Percentiles rank a stretch among this genome's conserved stretches.
Conservation (phyloP, 1,140 invertebrate genomes). For the Theocolax elegans region DNA sequence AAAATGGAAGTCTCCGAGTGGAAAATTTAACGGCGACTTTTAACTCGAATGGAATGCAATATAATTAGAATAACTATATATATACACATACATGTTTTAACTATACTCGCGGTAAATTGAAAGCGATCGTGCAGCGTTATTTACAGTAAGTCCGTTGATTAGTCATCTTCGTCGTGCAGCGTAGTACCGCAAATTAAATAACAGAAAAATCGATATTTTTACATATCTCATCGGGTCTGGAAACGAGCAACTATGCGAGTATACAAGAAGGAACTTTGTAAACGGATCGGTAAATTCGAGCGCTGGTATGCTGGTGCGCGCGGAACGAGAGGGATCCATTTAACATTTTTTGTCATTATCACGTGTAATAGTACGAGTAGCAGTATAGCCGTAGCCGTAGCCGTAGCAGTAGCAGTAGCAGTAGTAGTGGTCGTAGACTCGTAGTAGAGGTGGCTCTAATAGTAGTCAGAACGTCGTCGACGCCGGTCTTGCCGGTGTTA, state of each 20-base stretch:
- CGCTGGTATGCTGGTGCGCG: not conserved
- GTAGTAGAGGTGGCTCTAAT: too few relatives aligned
- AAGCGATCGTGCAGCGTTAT: too few relatives aligned
- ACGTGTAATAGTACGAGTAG: not conserved
- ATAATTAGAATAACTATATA: not conserved
- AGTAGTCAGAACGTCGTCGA: not conserved
- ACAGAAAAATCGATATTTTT: not conserved
- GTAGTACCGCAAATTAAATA: not conserved
- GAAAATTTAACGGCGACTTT: not conserved
- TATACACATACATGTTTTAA: too few relatives aligned
- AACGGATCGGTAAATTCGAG: not conserved
- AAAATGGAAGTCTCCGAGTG: not conserved
- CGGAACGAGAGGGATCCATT: conserved; percentile 17
- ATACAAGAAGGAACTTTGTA: too few relatives aligned
- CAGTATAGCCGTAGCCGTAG: not conserved
- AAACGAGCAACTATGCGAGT: too few relatives aligned
- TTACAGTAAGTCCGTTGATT: too few relatives aligned
- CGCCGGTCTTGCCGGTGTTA: conserved; percentile 30
- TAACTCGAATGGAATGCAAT: not conserved
- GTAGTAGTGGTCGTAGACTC: too few relatives aligned
- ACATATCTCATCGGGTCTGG: not conserved
- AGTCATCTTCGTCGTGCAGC: too few relatives aligned
- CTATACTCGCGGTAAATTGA: too few relatives aligned
- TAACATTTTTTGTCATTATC: conserved; percentile 37
- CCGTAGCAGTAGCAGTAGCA: too few relatives aligned